These are phyloP conservation scores for Adelosebastes latens DNA, from an alignment of 2,797 vertebrate species.

Conservation along the genomic window DNA sequence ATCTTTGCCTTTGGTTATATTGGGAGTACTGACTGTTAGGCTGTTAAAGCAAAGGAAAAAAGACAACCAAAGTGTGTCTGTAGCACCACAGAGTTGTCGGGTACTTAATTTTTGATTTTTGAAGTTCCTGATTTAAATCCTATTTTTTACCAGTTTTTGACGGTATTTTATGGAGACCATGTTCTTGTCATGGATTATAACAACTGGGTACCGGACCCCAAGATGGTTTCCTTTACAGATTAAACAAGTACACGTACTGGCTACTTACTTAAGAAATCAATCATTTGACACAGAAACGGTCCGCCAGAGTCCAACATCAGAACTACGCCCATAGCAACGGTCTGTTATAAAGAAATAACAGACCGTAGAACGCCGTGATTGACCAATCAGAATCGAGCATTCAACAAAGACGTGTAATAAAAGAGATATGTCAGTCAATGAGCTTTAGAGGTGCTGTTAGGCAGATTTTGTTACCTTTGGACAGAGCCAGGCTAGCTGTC, in stretches of 20 bases:
- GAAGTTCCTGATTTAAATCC: background rate
- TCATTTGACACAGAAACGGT: no score
- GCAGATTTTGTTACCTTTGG: background rate
- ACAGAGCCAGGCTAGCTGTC: background rate
- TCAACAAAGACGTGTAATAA: no score
- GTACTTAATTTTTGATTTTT: background rate
- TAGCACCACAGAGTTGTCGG: background rate
- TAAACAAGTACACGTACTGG: background rate
- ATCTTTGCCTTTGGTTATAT: background rate
- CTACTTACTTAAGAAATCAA: no score
- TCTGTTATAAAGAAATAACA: no score
- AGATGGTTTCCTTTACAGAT: background rate
- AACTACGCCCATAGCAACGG: no score
- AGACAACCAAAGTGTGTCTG: background rate
- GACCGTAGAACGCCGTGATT: no score
- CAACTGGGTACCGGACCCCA: background rate
- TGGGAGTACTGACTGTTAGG: background rate
- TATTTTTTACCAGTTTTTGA: background rate
- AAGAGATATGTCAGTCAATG: background rate
- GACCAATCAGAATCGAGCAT: no score
- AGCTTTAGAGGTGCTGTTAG: accelerated
- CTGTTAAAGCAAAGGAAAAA: background rate
- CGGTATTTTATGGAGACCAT: no score
- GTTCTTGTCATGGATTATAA: background rate
- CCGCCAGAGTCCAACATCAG: no score